Evolutionary conservation across 2,888 invertebrate genomes (phyloP), one percentile per base, ranked within the genome.

Genomic region (Xylota sylvarum): DNA sequence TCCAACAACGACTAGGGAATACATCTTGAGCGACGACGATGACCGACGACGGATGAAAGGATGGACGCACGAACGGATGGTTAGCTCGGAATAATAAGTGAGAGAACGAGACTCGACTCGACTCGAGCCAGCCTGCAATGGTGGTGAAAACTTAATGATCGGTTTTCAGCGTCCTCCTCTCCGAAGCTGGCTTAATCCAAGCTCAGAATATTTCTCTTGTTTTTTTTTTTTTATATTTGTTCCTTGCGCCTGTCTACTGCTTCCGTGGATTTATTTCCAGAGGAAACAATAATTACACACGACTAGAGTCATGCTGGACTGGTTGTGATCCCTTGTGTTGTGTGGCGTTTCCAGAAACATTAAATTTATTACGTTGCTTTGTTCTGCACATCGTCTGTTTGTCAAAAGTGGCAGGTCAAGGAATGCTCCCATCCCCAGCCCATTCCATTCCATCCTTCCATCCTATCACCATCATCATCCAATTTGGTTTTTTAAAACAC

Each of bases 271-370:
- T 90, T 90, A 90, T 90, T 89, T 89, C 88, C 88, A 89, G 73
- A 90, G 90, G 90, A 90, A 90, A 88, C 89, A 89, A 90, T 90
- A 90, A 89, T 90, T 90, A 90, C 89, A 89, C 88, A 82, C 88
- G 85, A 88, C 81, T 81, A 74, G 76, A 46, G 77, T 77, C 58
- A 77, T 77, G 77, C 64, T 72, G 74, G 67, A 30, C 46, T 69
- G 74, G 19, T 50, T 50, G 65, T 52, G 40, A 76, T 60, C 37
- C 55, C n/a, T 56, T 65, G 12, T 52, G 52, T 37, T 62, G 30
- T 62, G 30, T 43, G 46, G 32, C 58, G 52, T 74, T 64, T 40
- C 37, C 19, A 30, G 43, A 17, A 58, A 70, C 56, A 46, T 58
- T 56, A 17, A 79, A 79, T 79, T 84, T 84, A 84, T 84, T 80